Percentiles rank a stretch among this genome's conserved stretches.
Conservation (phyloP, 2,797 vertebrate genomes). For the Clamator glandarius region DNA sequence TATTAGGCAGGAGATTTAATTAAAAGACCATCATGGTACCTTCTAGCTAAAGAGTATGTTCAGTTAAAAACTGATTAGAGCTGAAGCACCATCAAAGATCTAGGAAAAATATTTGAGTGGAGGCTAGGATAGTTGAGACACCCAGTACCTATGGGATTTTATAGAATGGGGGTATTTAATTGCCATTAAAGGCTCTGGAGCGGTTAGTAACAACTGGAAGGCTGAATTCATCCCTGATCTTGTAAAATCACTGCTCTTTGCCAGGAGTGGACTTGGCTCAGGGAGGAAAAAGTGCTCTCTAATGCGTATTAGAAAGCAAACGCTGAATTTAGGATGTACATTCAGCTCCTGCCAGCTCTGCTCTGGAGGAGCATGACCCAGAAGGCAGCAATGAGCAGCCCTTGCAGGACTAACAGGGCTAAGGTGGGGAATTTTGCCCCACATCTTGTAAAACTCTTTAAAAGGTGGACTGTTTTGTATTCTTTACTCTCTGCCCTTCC, state of each 20-base stretch:
- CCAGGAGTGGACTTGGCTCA: neutral
- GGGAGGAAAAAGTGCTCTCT: neutral
- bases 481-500: neutral
- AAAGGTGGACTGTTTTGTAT: neutral
- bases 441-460: neutral
- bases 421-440: neutral
- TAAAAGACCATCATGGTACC: neutral
- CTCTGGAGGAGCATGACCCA: constrained; percentile 2
- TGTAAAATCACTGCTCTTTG: neutral
- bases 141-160: neutral
- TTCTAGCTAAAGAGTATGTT: neutral
- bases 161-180: neutral
- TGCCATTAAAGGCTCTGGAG: neutral
- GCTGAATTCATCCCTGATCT: neutral
- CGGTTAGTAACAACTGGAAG: neutral
- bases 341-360: constrained; percentile 4
- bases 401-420: neutral
- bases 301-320: neutral
- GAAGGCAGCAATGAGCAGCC: neutral
- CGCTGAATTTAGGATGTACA: neutral
- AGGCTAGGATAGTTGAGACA: neutral
- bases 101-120: neutral
- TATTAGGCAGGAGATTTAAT: neutral
- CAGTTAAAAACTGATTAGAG: neutral
- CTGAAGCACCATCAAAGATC: neutral